phyloP scores from a whole-genome alignment of 2,797 vertebrate species.

The Etheostoma perlongum region DNA sequence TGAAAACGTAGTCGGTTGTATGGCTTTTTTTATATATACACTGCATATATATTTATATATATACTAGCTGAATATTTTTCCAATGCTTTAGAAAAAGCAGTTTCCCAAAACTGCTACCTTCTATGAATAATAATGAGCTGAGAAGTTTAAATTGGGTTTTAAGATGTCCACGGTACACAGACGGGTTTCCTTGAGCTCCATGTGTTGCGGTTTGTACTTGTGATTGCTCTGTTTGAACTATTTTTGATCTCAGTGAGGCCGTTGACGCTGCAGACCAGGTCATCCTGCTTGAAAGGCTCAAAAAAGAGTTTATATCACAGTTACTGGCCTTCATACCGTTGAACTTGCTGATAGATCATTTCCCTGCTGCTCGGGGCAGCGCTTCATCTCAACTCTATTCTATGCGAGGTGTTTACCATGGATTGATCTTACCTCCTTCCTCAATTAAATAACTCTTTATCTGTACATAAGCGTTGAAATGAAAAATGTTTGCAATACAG shows the following conservation, averaged over 20 bases:
- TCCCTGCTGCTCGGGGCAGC: slow-evolving; percentile 20
- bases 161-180: not conserved
- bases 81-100: not conserved
- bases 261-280: slow-evolving; percentile 58
- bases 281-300: slow-evolving; percentile 59
- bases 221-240: slow-evolving; percentile 56
- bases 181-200: slow-evolving; percentile 27
- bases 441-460: slow-evolving; percentile 35
- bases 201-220: slow-evolving; percentile 50
- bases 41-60: no score
- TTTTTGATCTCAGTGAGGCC: slow-evolving; percentile 60
- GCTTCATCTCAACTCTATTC: slow-evolving; percentile 28
- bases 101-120: slow-evolving; percentile 25
- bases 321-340: slow-evolving; percentile 56
- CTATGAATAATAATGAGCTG: slow-evolving; percentile 42
- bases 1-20: no score
- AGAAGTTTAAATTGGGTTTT: slow-evolving; percentile 44
- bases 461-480: slow-evolving; percentile 13
- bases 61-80: slow-evolving; percentile 16
- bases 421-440: slow-evolving; percentile 15
- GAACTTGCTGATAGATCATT: slow-evolving; percentile 46
- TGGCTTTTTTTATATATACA: no score
- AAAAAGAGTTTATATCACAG: slow-evolving; percentile 62
- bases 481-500: slow-evolving; percentile 15
- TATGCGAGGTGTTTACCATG: slow-evolving; percentile 24